Percentiles rank a stretch among this genome's conserved stretches.
These are phyloP conservation scores for Axis porcinus DNA, from an alignment of 2,113 vertebrate species.

Conservation along the genomic window DNA sequence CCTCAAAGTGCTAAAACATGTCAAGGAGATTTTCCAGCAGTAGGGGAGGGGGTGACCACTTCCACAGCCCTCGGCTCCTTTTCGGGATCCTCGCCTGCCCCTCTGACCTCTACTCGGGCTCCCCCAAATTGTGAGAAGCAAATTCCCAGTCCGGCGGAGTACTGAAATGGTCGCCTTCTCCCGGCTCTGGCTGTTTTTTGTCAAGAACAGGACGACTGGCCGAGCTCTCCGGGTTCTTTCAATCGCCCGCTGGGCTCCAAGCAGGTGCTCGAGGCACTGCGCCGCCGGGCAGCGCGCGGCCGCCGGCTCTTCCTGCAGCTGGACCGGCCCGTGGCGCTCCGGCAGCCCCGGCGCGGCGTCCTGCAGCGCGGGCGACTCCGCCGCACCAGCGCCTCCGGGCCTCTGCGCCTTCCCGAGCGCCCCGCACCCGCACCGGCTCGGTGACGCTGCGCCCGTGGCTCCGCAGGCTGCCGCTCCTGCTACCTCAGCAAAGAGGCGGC, in stretches of 20 bases:
- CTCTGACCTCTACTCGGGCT: conserved; percentile 42
- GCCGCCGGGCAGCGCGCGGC: background rate
- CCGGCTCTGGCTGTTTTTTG: background rate
- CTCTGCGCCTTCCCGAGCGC: background rate
- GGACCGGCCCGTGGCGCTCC: background rate
- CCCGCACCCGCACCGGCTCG: background rate
- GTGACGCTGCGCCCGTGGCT: conserved; percentile 59
- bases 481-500: conserved; percentile 54
- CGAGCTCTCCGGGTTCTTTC: background rate
- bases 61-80: background rate
- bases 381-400: background rate
- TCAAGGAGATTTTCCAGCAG: conserved; percentile 61
- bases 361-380: background rate
- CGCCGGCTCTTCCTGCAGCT: background rate
- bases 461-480: conserved; percentile 45
- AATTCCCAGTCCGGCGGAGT: background rate
- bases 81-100: background rate
- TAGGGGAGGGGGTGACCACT: background rate
- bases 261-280: background rate
- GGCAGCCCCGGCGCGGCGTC: background rate
- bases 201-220: background rate
- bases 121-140: background rate
- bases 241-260: background rate
- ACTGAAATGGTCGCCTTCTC: background rate
- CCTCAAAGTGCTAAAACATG: conserved; percentile 68